These are phyloP conservation scores for Cheilosia scutellata DNA, from an alignment of 2,888 invertebrate species.

Conservation along the genomic window DNA sequence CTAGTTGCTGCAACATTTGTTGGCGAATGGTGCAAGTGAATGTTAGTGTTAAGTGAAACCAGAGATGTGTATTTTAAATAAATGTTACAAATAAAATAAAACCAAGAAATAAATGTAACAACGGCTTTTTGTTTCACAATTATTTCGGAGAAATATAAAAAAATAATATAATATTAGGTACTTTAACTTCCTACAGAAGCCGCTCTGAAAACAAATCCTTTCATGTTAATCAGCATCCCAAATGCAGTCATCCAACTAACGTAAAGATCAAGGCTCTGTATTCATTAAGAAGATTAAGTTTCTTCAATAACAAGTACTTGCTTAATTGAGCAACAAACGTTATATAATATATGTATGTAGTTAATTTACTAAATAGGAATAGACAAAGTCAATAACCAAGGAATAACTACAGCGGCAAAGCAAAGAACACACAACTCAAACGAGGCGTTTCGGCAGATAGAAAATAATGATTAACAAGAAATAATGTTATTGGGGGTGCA, in stretches of 20 bases:
- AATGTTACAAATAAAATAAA: constrained; percentile 65
- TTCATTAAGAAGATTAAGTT: background rate
- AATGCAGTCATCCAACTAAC: background rate
- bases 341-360: background rate
- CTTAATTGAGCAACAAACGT: background rate
- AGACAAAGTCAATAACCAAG: background rate
- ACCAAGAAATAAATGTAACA: background rate
- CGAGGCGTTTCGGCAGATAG: background rate
- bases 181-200: no score
- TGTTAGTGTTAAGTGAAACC: constrained; percentile 67
- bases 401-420: background rate
- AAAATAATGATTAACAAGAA: background rate
- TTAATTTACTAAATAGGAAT: background rate
- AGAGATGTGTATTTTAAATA: constrained; percentile 73
- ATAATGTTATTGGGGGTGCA: background rate
- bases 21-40: constrained; percentile 63
- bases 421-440: background rate
- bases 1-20: constrained; percentile 70
- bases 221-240: background rate
- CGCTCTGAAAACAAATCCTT: no score
- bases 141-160: no score
- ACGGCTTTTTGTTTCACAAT: no score
- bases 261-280: background rate
- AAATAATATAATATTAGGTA: no score
- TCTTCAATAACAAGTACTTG: background rate